Evolutionary conservation across 2,888 invertebrate genomes (phyloP).

Genomic region (Drosophila parthenogenetica): DNA sequence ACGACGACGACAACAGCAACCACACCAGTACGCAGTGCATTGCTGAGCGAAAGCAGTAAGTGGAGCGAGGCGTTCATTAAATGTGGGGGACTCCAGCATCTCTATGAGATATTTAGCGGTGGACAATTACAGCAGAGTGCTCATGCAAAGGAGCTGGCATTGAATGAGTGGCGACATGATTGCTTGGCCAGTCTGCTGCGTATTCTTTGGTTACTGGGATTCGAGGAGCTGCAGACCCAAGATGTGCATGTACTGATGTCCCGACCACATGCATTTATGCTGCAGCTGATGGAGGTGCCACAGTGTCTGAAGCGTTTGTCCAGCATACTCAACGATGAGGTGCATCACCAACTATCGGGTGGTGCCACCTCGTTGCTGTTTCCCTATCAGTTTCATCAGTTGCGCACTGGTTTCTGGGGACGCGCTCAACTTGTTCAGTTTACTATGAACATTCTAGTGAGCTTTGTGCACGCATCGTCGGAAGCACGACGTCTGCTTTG

Average conservation of each 20-base stretch:
- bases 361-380: slow-evolving; percentile 65
- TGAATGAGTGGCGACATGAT: slow-evolving; percentile 96
- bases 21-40: slow-evolving; percentile 34
- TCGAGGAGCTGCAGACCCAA: slow-evolving; percentile 86
- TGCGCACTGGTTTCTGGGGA: slow-evolving; percentile 97
- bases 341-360: slow-evolving; percentile 87
- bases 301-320: slow-evolving; percentile 93
- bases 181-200: slow-evolving; percentile 95
- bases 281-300: slow-evolving; percentile 94
- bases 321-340: slow-evolving; percentile 93
- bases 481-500: slow-evolving; percentile 92
- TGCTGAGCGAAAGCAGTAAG: slow-evolving; percentile 63
- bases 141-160: slow-evolving; percentile 86
- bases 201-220: slow-evolving; percentile 94
- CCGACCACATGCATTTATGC: slow-evolving; percentile 86
- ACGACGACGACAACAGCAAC: neutral
- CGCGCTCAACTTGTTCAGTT: slow-evolving; percentile 96
- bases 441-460: slow-evolving; percentile 95
- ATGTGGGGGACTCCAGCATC: slow-evolving; percentile 93
- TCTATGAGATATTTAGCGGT: slow-evolving; percentile 96
- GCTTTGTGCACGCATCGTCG: slow-evolving; percentile 95
- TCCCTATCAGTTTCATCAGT: slow-evolving; percentile 87
- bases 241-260: slow-evolving; percentile 89
- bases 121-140: slow-evolving; percentile 92
- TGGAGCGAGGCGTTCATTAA: slow-evolving; percentile 94